Percentiles rank a stretch among this genome's conserved stretches.
phyloP scores from a whole-genome alignment of 2,888 invertebrate genomes.

The Leptarthrus brevirostris region DNA sequence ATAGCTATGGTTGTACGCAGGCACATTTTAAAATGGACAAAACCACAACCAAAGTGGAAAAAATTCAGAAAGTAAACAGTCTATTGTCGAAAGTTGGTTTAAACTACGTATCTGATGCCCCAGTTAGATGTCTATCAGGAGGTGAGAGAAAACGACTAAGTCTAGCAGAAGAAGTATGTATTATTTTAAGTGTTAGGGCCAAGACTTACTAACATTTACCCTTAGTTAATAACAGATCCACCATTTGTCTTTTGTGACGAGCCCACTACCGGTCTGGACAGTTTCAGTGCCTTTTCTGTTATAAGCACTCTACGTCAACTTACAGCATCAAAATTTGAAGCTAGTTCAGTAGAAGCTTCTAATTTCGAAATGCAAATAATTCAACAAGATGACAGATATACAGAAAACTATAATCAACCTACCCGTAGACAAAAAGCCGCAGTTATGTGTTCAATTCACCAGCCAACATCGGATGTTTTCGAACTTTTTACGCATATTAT shows the following conservation, averaged over 20 bases:
- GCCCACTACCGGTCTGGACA: constrained; percentile 92
- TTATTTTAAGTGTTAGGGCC: constrained; percentile 16
- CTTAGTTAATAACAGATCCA: constrained; percentile 86
- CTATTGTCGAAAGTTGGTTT: constrained; percentile 75
- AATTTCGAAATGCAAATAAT: constrained; percentile 57
- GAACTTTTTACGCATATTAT: constrained; percentile 84
- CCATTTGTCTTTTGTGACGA: constrained; percentile 93
- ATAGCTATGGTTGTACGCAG: constrained; percentile 66
- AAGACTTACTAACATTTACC: background rate
- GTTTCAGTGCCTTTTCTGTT: constrained; percentile 86
- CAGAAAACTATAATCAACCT: background rate
- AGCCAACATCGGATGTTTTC: constrained; percentile 88
- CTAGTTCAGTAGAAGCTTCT: too few relatives aligned
- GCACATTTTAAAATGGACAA: constrained; percentile 81
- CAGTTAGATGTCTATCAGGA: constrained; percentile 83
- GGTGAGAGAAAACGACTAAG: constrained; percentile 89
- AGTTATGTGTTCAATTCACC: constrained; percentile 89
- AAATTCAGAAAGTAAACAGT: constrained; percentile 61
- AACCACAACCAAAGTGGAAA: constrained; percentile 66
- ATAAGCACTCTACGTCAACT: constrained; percentile 76
- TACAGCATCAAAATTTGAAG: constrained; percentile 63
- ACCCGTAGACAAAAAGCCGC: constrained; percentile 69
- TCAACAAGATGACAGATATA: constrained; percentile 56
- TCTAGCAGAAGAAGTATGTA: constrained; percentile 82
- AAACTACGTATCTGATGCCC: constrained; percentile 76